These are phyloP conservation scores for Hydrotaea cyrtoneurina DNA, from an alignment of 2,888 invertebrate species.

Conservation along the genomic window DNA sequence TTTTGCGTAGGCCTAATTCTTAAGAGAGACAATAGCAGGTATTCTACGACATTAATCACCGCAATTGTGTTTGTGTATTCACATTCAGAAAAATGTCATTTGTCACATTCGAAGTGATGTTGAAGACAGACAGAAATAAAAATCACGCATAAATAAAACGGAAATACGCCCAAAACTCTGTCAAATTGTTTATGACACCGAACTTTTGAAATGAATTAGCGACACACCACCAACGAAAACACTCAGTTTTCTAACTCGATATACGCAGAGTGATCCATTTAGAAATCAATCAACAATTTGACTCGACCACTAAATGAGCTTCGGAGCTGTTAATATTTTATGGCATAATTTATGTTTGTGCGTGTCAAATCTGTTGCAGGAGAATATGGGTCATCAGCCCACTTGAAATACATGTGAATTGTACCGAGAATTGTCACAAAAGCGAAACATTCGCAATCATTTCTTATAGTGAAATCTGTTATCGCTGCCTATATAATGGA, in stretches of 20 bases:
- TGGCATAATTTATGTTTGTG: too few species aligned
- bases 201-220: neutral
- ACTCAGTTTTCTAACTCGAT: neutral
- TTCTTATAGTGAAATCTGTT: too few species aligned
- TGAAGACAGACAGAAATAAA: neutral
- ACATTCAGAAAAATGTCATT: conserved; percentile 12
- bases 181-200: neutral
- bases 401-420: too few species aligned
- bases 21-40: neutral
- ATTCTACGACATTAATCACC: conserved; percentile 11
- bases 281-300: too few species aligned
- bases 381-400: too few species aligned
- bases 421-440: too few species aligned
- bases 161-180: neutral
- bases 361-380: too few species aligned
- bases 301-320: too few species aligned
- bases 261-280: neutral
- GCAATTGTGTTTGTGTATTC: neutral
- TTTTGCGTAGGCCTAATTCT: conserved; percentile 24
- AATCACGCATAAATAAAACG: neutral
- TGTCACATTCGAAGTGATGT: conserved; percentile 23
- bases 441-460: too few species aligned
- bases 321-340: too few species aligned
- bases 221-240: neutral
- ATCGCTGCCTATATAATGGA: too few species aligned